A percentile compares a stretch with the other conserved stretches of the same genome.
Evolutionary conservation across 2,888 invertebrate species (phyloP).

Genomic region (Papilio protenor): DNA sequence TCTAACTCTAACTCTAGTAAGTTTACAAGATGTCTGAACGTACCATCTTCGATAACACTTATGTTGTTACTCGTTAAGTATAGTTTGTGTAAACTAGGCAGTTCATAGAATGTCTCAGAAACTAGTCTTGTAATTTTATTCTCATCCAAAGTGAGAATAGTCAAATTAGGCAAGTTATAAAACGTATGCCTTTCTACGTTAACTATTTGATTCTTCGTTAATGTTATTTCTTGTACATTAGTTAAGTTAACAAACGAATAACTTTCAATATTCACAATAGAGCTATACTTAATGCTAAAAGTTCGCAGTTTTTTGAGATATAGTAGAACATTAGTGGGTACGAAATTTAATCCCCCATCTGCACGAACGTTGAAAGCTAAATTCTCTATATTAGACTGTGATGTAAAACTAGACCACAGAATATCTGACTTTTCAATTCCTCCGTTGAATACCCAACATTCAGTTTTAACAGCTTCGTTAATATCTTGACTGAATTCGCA

Average conservation of each 20-base stretch:
- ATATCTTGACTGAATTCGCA: conserved; percentile 85
- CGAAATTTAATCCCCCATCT: conserved; percentile 87
- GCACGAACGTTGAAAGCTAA: conserved; percentile 89
- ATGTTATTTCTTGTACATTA: conserved; percentile 87
- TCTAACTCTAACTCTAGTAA: conserved; percentile 92
- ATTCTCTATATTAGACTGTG: conserved; percentile 88
- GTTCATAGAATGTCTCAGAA: conserved; percentile 89
- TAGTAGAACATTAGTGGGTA: conserved; percentile 89
- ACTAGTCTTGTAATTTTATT: conserved; percentile 90
- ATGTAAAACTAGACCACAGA: conserved; percentile 89
- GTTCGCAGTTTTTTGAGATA: conserved; percentile 87
- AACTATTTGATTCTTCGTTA: conserved; percentile 89
- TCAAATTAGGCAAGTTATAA: conserved; percentile 88
- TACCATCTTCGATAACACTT: conserved; percentile 92
- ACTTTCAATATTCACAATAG: conserved; percentile 87
- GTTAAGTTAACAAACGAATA: conserved; percentile 91
- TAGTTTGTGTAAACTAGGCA: conserved; percentile 89
- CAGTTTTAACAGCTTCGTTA: conserved; percentile 87
- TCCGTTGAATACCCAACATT: conserved; percentile 90
- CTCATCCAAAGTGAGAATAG: conserved; percentile 88
- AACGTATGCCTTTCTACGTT: conserved; percentile 88
- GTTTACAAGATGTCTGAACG: conserved; percentile 89
- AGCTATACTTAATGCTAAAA: conserved; percentile 89
- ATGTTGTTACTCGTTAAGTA: conserved; percentile 94
- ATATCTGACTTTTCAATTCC: conserved; percentile 87